Percentiles rank a stretch among this genome's conserved stretches.
Evolutionary conservation across 2,797 vertebrate genomes (phyloP).

Genomic region (Choloepus didactylus): DNA sequence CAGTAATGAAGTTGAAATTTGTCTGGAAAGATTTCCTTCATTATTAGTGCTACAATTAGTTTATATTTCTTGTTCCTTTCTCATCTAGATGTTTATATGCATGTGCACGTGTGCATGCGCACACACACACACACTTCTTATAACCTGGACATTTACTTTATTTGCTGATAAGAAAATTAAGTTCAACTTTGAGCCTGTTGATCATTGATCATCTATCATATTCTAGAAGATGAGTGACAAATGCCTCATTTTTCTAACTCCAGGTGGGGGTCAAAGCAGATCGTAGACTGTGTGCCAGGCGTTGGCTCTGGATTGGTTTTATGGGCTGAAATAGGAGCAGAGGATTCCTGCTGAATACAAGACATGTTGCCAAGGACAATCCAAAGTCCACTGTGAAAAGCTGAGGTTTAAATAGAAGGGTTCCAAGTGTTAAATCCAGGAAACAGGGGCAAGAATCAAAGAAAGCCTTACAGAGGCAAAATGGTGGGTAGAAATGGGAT

Average conservation of each 20-base stretch:
- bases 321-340: background rate
- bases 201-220: background rate
- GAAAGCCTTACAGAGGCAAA: background rate
- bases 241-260: background rate
- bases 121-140: background rate
- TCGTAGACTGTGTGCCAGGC: background rate
- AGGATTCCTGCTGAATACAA: background rate
- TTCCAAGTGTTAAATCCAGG: background rate
- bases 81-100: background rate
- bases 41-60: constrained; percentile 29
- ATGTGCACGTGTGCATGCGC: background rate
- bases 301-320: background rate
- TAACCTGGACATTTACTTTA: background rate
- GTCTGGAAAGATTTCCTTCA: constrained; percentile 60
- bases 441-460: constrained; percentile 7
- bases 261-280: background rate
- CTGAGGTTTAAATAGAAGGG: background rate
- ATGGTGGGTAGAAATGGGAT: background rate
- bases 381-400: background rate
- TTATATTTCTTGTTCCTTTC: constrained; percentile 16
- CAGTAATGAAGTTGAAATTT: constrained; percentile 67
- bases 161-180: constrained; percentile 52
- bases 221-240: background rate
- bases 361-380: background rate
- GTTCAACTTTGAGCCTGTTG: background rate